Evolutionary conservation across 2,113 vertebrate species (phyloP).

Genomic region (Hippocampus mohnikei): DNA sequence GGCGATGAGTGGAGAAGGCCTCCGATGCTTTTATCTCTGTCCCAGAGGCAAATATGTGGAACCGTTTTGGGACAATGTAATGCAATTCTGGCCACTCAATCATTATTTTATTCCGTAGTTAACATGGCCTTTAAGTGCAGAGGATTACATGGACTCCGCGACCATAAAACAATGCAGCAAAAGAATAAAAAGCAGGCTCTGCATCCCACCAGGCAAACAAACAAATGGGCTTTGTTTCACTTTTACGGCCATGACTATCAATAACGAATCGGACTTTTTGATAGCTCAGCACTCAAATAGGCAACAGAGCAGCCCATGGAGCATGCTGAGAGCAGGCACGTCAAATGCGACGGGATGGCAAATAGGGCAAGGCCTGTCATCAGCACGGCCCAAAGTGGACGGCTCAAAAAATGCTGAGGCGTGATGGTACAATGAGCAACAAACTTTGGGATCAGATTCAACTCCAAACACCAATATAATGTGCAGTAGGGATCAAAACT

Average conservation of each 20-base stretch:
- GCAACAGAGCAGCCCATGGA: constrained; percentile 53
- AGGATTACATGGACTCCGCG: constrained; percentile 53
- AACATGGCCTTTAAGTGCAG: constrained; percentile 55
- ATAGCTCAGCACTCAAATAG: constrained; percentile 64
- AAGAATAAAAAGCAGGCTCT: constrained; percentile 30
- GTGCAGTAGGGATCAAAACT: constrained; percentile 48
- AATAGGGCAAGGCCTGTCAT: constrained; percentile 69
- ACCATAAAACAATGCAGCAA: constrained; percentile 51
- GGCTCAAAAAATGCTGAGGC: constrained; percentile 73
- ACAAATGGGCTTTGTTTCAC: constrained; percentile 57
- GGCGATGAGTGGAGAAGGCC: constrained; percentile 11
- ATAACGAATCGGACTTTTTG: constrained; percentile 70
- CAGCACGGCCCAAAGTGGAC: constrained; percentile 66
- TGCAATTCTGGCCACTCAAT: constrained; percentile 41
- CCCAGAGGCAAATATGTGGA: constrained; percentile 14
- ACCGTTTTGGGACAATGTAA: constrained; percentile 14
- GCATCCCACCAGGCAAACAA: constrained; percentile 39
- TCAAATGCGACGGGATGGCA: constrained; percentile 62
- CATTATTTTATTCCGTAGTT: constrained; percentile 51
- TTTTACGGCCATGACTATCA: constrained; percentile 71
- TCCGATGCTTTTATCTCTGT: constrained; percentile 16
- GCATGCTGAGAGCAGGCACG: constrained; percentile 47
- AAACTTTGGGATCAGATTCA: constrained; percentile 75
- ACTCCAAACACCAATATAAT: constrained; percentile 45
- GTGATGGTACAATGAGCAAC: constrained; percentile 74